Conservation (phyloP, 2,797 vertebrate species). For the Hippocampus kuda region DNA sequence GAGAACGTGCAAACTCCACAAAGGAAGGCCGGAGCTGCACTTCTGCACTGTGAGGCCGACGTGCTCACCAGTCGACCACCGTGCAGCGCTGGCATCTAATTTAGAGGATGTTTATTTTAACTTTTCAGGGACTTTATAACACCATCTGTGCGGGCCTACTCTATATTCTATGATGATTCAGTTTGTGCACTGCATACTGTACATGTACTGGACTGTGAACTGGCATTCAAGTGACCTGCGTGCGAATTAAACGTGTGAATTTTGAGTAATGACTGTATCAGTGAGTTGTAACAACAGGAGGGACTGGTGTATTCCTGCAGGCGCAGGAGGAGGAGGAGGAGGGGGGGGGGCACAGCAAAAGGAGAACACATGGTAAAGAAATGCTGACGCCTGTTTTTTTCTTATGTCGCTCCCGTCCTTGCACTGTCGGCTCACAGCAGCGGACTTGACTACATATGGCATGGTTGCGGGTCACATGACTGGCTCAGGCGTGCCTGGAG, state of each 20-base stretch:
- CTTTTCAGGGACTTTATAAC: background rate
- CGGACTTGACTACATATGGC: conserved; percentile 62
- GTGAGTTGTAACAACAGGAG: conserved; percentile 18
- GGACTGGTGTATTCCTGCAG: conserved; percentile 24
- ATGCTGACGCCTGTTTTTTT: conserved; percentile 35
- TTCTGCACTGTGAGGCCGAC: no score
- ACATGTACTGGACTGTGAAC: no score
- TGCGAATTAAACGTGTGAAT: background rate
- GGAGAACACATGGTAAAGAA: conserved; percentile 43
- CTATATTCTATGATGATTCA: background rate
- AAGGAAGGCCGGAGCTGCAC: no score
- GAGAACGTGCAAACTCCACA: no score
- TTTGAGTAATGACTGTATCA: background rate
- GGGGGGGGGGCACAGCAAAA: conserved; percentile 12
- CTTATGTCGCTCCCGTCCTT: conserved; percentile 23
- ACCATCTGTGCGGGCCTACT: background rate
- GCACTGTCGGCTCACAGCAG: conserved; percentile 18
- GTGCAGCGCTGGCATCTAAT: background rate
- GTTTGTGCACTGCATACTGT: no score
- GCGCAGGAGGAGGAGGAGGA: conserved; percentile 17
- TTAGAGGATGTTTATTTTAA: background rate
- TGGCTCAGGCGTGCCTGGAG: conserved; percentile 7
- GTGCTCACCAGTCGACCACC: no score
- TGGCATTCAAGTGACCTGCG: background rate
- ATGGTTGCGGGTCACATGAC: conserved; percentile 50